Evolutionary conservation across 2,888 invertebrate genomes (phyloP).

Genomic region (Laothoe populi): DNA sequence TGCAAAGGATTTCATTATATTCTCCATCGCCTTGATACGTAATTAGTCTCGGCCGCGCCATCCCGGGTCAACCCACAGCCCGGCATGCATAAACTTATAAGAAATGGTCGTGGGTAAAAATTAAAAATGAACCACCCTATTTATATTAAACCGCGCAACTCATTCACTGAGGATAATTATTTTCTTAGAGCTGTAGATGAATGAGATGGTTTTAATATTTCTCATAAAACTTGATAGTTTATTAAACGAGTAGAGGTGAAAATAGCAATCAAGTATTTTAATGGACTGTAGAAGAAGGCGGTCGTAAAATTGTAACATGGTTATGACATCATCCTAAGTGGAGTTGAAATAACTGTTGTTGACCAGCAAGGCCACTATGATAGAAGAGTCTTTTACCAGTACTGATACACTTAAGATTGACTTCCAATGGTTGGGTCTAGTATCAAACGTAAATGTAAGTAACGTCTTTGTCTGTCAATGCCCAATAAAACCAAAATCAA

Average conservation of each 20-base stretch:
- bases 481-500: too few relatives aligned
- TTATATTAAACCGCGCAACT: constrained; percentile 4
- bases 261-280: too few relatives aligned
- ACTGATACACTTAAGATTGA: too few relatives aligned
- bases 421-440: too few relatives aligned
- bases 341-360: too few relatives aligned
- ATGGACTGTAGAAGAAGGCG: too few relatives aligned
- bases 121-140: constrained; percentile 6
- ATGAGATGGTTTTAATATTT: background rate
- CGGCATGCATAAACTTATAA: constrained; percentile 8
- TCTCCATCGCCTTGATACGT: background rate
- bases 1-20: background rate
- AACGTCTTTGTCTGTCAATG: too few relatives aligned
- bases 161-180: background rate
- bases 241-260: background rate
- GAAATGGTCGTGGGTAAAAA: background rate
- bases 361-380: too few relatives aligned
- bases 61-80: background rate
- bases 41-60: background rate
- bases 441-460: too few relatives aligned
- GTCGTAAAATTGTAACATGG: too few relatives aligned
- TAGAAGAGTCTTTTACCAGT: too few relatives aligned
- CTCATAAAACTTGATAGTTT: background rate
- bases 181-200: background rate
- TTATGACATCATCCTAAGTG: too few relatives aligned